Evolutionary conservation across 2,113 vertebrate species (phyloP).

Genomic region (Vulpes vulpes): DNA sequence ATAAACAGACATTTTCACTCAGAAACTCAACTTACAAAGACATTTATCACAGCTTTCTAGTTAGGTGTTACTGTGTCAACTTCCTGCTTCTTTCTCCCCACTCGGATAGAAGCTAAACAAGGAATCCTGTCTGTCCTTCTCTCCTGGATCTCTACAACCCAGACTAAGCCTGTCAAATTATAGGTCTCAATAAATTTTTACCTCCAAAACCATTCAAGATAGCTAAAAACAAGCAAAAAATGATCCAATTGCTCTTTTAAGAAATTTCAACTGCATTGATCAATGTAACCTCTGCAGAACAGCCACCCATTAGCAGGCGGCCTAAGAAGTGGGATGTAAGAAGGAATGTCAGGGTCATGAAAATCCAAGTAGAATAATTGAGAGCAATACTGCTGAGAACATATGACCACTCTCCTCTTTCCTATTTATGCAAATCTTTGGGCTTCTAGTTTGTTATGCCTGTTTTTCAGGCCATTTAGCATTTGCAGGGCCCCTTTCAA

Average conservation of each 20-base stretch:
- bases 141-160: neutral
- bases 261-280: neutral
- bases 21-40: neutral
- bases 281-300: neutral
- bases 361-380: no score
- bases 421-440: neutral
- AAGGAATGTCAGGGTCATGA: neutral
- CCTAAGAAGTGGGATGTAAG: neutral
- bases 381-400: neutral
- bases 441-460: neutral
- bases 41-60: neutral
- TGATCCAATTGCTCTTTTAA: neutral
- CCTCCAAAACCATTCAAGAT: neutral
- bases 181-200: neutral
- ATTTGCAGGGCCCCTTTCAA: neutral
- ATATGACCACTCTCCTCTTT: neutral
- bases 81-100: neutral
- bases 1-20: neutral
- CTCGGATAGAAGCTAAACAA: neutral
- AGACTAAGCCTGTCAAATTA: neutral
- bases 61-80: neutral
- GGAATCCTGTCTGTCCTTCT: neutral
- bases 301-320: neutral
- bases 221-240: conserved; percentile 26
- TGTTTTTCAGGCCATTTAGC: neutral